phyloP scores from a whole-genome alignment of 2,888 invertebrate genomes.

The Pelosia muscerda region DNA sequence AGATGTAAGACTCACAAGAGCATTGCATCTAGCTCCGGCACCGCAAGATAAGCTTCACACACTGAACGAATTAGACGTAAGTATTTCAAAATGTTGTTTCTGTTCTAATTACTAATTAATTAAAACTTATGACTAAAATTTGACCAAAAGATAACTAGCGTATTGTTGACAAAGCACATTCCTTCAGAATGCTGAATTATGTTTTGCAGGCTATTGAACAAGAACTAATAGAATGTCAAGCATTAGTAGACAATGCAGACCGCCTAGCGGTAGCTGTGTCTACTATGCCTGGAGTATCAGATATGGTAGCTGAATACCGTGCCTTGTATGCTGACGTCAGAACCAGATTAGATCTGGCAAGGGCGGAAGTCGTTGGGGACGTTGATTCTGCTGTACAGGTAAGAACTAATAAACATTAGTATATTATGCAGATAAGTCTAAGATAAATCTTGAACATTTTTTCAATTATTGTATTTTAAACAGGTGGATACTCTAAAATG shows the following conservation, averaged over 20 bases:
- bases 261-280: conserved; percentile 64
- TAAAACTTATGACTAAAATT: too few relatives aligned
- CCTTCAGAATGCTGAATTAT: background rate
- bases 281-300: conserved; percentile 63
- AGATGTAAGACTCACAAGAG: conserved; percentile 90
- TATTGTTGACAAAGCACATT: background rate
- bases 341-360: conserved; percentile 69
- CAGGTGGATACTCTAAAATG: conserved; percentile 92
- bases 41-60: conserved; percentile 77
- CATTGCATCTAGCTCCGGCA: conserved; percentile 87
- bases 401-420: conserved; percentile 10
- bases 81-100: conserved; percentile 41
- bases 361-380: conserved; percentile 73
- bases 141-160: background rate
- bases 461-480: background rate
- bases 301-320: conserved; percentile 78
- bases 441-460: too few relatives aligned
- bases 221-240: conserved; percentile 73
- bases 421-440: background rate
- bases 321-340: conserved; percentile 74
- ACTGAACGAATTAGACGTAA: conserved; percentile 81
- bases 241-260: conserved; percentile 74
- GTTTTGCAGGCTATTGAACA: conserved; percentile 69
- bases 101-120: too few relatives aligned
- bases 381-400: conserved; percentile 81